Evolutionary conservation across 2,797 vertebrate species (phyloP), one percentile per base, ranked within the genome.

Genomic region (Sarcophilus harrisii): DNA sequence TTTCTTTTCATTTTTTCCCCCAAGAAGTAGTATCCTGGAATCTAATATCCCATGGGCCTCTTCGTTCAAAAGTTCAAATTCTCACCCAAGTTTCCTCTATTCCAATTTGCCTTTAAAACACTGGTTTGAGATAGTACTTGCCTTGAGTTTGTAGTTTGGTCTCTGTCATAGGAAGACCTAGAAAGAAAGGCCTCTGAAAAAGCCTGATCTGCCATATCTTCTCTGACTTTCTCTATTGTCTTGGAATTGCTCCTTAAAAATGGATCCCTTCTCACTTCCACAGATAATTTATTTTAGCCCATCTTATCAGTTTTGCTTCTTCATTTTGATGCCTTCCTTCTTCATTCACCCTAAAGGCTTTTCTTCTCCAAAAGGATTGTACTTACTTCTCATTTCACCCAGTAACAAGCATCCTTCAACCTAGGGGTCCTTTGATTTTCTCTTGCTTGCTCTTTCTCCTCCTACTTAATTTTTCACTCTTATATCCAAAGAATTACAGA

Each of bases 311-410:
- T 59, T 91, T 81, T 52, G 11, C 55, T 6, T 3, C 12, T 93
- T 90, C 12, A 57, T 95, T 32, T 89, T 59, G 81, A 32, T 94
- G 91, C 30, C 92, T 58, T 54, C 1, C 5, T 55, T 93, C 58
- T 92, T 92, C 94, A 55, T 45, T 92, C 90, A 94, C 18, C 29
- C 73, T 38, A 58, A 95, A 58, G 5, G 0, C 28, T 97, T 45
- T 55, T 58, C 92, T 54, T 45, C n/a, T 94, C 90, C 16, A 2
- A 18, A 58, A 21, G 57, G 0, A 45, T 90, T 93, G 18, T 90
- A 57, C 0, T 89, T 27, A 6, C 5, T 93, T 90, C 93, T 49
- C 6, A 0, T 60, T 58, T 32, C 3, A 57, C 62, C 96, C 92
- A 66, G 38, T 57, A 95, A 57, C 16, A 92, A n/a, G 21, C 13